phyloP scores from a whole-genome alignment of 2,113 vertebrate species.

The Phocoena sinus region DNA sequence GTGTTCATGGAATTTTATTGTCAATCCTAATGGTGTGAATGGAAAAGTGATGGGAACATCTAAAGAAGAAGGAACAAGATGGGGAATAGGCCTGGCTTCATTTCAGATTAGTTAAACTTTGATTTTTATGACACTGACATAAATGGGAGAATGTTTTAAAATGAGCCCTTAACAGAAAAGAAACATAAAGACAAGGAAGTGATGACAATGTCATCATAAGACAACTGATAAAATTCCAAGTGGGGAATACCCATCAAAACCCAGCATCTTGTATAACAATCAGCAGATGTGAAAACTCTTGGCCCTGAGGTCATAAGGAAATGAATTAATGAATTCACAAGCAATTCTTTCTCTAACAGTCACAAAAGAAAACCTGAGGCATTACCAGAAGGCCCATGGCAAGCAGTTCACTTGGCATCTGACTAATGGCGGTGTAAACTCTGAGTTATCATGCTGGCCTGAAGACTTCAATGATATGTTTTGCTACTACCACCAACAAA shows the following conservation, averaged over 20 bases:
- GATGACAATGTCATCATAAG: conserved; percentile 36
- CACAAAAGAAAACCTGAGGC: conserved; percentile 30
- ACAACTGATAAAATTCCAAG: conserved; percentile 23
- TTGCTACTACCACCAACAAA: neutral
- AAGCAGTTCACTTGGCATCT: neutral
- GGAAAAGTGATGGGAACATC: neutral
- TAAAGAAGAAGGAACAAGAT: neutral
- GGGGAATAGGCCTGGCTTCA: neutral
- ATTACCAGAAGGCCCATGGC: neutral
- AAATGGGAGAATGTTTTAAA: conserved; percentile 22
- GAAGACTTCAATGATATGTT: neutral
- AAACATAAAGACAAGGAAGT: neutral
- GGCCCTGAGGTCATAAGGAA: neutral
- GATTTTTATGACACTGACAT: neutral
- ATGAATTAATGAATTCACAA: conserved; percentile 40
- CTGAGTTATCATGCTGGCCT: neutral
- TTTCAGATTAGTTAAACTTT: conserved; percentile 32
- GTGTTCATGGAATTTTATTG: neutral
- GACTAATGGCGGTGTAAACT: neutral
- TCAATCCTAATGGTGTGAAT: neutral
- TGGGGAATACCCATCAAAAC: conserved; percentile 24
- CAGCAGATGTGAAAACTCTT: neutral
- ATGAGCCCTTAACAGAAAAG: neutral
- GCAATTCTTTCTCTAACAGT: conserved; percentile 8
- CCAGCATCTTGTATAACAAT: neutral